Conservation (phyloP, 2,113 vertebrate genomes). For the Henicopernis longicauda region DNA sequence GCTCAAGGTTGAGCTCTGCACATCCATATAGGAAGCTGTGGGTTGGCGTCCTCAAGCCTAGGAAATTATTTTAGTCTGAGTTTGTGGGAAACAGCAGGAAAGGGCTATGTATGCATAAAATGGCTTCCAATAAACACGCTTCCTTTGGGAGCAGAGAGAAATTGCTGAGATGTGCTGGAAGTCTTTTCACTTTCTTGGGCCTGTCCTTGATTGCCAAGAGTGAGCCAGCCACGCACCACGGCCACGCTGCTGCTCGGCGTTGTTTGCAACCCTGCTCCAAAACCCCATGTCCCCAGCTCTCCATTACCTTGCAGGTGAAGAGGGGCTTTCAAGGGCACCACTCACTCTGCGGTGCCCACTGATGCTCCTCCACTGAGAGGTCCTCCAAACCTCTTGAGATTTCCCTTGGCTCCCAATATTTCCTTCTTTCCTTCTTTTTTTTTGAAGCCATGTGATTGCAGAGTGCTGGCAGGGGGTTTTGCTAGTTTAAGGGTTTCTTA, state of each 20-base stretch:
- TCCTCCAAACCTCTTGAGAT: not conserved
- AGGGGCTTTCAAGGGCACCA: not conserved
- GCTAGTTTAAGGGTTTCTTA: not conserved
- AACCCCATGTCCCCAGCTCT: not conserved
- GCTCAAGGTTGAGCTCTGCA: not conserved
- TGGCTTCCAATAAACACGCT: not conserved
- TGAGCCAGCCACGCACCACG: accelerated
- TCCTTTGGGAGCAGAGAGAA: slow-evolving; percentile 5
- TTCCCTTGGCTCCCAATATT: not conserved
- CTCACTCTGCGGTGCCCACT: not conserved
- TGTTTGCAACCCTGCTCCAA: not conserved
- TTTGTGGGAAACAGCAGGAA: slow-evolving; percentile 33
- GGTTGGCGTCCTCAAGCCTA: not conserved
- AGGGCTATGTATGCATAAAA: slow-evolving; percentile 40
- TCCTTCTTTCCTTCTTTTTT: not conserved
- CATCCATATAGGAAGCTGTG: not conserved
- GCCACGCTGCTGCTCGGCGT: accelerated
- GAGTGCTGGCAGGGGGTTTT: not conserved
- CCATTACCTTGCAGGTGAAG: accelerated
- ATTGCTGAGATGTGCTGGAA: slow-evolving; percentile 33
- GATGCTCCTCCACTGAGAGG: not conserved
- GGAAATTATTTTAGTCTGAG: not conserved
- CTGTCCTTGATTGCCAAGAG: not conserved
- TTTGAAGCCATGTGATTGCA: not conserved
- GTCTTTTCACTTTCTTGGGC: not conserved